Conservation (phyloP, 2,797 vertebrate species). For the Morus bassanus region DNA sequence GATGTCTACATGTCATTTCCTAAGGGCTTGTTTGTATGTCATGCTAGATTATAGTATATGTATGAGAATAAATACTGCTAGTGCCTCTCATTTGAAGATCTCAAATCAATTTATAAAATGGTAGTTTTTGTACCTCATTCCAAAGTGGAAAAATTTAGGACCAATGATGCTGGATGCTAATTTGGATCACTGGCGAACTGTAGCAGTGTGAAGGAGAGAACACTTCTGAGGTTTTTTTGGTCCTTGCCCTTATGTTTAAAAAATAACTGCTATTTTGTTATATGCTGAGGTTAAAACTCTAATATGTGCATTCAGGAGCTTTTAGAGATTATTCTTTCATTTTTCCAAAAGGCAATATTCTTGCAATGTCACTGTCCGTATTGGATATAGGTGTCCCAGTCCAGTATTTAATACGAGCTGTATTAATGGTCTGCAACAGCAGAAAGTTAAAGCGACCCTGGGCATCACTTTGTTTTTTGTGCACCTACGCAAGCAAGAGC, state of each 20-base stretch:
- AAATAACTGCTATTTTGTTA: neutral
- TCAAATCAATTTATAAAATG: neutral
- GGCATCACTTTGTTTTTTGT: neutral
- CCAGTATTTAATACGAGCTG: neutral
- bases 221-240: neutral
- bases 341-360: neutral
- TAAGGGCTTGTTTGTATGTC: neutral
- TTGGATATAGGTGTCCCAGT: neutral
- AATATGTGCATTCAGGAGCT: neutral
- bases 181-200: neutral
- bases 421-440: neutral
- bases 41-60: neutral
- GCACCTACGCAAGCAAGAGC: neutral
- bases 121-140: neutral
- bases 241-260: neutral
- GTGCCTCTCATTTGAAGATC: neutral
- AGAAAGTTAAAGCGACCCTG: neutral
- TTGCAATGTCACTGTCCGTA: neutral
- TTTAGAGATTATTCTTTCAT: neutral
- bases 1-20: neutral
- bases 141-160: neutral
- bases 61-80: neutral
- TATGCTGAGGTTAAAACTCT: neutral
- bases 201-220: neutral
- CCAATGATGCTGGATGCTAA: neutral